A percentile compares a stretch with the other conserved stretches of the same genome.
Evolutionary conservation across 2,797 vertebrate genomes (phyloP).

Genomic region (Chaetophractus vellerosus): DNA sequence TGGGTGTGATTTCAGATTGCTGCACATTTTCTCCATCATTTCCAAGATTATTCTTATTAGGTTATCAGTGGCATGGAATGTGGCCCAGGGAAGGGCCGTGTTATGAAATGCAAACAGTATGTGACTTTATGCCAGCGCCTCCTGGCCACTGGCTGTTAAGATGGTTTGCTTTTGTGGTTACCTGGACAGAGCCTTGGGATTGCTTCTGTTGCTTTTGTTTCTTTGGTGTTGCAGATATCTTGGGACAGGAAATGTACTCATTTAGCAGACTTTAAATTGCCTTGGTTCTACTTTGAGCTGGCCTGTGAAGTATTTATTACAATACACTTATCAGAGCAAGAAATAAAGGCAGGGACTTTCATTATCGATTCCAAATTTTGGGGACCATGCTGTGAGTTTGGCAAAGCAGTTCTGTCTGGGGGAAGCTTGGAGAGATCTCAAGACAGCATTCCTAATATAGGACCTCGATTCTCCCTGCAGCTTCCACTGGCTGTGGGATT

Average conservation of each 20-base stretch:
- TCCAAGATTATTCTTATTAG: not conserved
- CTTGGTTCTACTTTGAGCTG: slow-evolving; percentile 10
- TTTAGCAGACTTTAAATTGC: not conserved
- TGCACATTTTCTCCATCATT: not conserved
- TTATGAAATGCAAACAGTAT: not conserved
- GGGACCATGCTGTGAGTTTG: slow-evolving; percentile 74
- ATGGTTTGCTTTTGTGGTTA: not conserved
- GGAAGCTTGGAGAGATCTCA: slow-evolving; percentile 75
- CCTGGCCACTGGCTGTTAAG: accelerated
- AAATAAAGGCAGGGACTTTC: slow-evolving; percentile 74
- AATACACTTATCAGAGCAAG: slow-evolving; percentile 69
- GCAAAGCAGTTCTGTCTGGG: slow-evolving; percentile 74
- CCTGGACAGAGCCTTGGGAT: not conserved
- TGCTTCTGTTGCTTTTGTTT: not conserved
- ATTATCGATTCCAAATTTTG: slow-evolving; percentile 73
- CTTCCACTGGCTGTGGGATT: slow-evolving; percentile 68
- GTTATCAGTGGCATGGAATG: not conserved
- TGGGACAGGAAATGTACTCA: not conserved
- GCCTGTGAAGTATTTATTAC: slow-evolving; percentile 72
- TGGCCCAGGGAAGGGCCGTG: no score
- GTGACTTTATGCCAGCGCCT: accelerated
- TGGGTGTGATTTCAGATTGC: not conserved
- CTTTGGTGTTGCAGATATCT: not conserved
- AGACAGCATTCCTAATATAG: slow-evolving; percentile 65
- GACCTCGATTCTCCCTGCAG: slow-evolving; percentile 53